phyloP scores from a whole-genome alignment of 2,797 vertebrate species.

The Mycteria americana region DNA sequence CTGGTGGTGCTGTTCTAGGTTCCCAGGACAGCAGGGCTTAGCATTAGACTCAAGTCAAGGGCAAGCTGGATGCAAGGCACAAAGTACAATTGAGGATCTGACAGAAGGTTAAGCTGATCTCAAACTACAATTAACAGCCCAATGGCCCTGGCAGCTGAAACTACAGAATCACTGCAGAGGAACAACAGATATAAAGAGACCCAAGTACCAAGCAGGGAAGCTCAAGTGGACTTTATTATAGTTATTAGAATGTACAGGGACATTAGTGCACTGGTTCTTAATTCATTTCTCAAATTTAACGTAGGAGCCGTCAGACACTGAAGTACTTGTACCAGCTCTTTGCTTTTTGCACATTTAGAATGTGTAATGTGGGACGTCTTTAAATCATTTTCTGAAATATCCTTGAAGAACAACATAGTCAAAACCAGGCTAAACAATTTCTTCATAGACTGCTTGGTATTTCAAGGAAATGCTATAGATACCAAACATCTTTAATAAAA shows the following conservation, averaged over 20 bases:
- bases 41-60: neutral
- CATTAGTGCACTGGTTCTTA: conserved; percentile 45
- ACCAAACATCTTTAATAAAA: neutral
- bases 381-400: neutral
- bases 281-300: neutral
- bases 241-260: conserved; percentile 56
- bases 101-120: neutral
- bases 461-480: neutral
- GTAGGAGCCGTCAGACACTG: neutral
- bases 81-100: neutral
- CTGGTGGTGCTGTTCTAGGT: neutral
- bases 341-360: neutral
- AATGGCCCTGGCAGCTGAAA: neutral
- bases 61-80: neutral
- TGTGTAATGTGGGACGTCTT: neutral
- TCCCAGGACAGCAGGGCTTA: neutral
- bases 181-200: neutral
- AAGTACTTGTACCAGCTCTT: neutral
- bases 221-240: conserved; percentile 68
- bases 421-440: neutral
- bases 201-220: neutral
- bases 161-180: neutral
- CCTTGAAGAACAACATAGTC: neutral
- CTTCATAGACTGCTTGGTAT: neutral
- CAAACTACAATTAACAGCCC: neutral